phyloP scores from a whole-genome alignment of 2,888 invertebrate species.

The Microlaimidae sp. region DNA sequence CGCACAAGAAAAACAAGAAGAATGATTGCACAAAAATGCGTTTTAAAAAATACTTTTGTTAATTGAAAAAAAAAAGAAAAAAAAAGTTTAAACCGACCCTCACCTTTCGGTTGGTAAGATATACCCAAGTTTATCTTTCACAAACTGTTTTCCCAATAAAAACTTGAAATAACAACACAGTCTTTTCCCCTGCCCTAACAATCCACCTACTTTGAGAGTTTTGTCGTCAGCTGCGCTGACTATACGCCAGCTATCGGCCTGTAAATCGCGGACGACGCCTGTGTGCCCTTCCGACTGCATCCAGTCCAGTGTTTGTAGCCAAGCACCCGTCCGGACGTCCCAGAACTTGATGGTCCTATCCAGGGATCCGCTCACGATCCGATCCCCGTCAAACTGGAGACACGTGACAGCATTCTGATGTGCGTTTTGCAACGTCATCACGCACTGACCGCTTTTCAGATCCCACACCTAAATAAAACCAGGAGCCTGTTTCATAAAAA shows the following conservation, averaged over 20 bases:
- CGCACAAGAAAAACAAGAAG: no score
- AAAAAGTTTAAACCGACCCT: no score
- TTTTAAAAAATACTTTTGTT: no score
- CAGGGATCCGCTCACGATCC: constrained; percentile 43
- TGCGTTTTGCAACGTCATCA: constrained; percentile 38
- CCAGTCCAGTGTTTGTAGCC: constrained; percentile 43
- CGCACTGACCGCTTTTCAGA: constrained; percentile 36
- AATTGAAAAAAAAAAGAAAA: no score
- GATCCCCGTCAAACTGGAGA: constrained; percentile 39
- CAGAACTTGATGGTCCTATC: constrained; percentile 43
- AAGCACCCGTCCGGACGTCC: constrained; percentile 39
- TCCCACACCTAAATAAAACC: constrained; percentile 38
- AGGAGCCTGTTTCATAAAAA: no score
- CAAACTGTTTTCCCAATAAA: no score
- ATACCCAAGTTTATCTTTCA: not conserved
- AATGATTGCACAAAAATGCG: no score
- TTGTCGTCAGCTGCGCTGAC: constrained; percentile 44
- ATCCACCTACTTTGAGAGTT: constrained; percentile 40
- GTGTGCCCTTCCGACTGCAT: constrained; percentile 45
- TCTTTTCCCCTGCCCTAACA: no score
- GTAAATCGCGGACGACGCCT: constrained; percentile 42
- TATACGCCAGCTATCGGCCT: constrained; percentile 43
- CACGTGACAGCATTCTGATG: constrained; percentile 44
- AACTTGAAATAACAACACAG: no score
- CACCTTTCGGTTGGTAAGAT: not conserved